Base-by-base conservation (phyloP, 2,888 invertebrate species). In the Cylloceria caligata region DNA sequence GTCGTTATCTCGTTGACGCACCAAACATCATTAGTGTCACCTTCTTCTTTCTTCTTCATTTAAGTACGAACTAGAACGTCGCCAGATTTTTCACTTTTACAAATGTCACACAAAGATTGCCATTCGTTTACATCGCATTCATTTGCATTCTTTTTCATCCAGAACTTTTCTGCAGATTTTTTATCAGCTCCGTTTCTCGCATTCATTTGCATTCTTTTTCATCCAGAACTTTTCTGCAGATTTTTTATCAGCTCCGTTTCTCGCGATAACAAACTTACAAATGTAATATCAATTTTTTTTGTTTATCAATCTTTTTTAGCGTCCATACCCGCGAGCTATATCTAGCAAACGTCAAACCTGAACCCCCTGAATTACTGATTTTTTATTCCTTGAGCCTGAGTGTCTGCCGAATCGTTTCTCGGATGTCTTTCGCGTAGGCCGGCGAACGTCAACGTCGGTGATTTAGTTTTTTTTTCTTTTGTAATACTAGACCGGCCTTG, bases 371-470 rank as follows among this genome's bases (percentile, higher is more conserved):
- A 52, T 68, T 24, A 65, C 34, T 16, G 21, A 71, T 49, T 64
- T 67, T 42, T 42, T 16, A 2, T 45, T 19, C 19, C 60, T 57
- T 57, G 39, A 36, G 55, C 36, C 62, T 55, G 79, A 39, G 80
- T 69, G 57, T 55, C 57, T 42, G 67, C 19, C 65, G 30, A 57
- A 71, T 74, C 57, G 47, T 60, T 75, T 79, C 64, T 65, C 69
- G 36, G 49, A 45, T 34, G 57, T 62, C 69, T 57, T 71, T 83
- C 75, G 81, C 85, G 77, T 86, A 86, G 86, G 86, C 86, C 86
- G 83, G 82, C 75, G 71, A 82, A 78, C 81, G 79, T 85, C 85
- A 86, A 86, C 83, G 86, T 85, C 84, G 62, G 72, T 80, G 83
- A 78, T 82, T 85, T 64, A 49, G 30, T 71, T 36, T 71, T 52